phyloP scores from a whole-genome alignment of 2,888 invertebrate genomes.

The Aphelenchoides bicaudatus region DNA sequence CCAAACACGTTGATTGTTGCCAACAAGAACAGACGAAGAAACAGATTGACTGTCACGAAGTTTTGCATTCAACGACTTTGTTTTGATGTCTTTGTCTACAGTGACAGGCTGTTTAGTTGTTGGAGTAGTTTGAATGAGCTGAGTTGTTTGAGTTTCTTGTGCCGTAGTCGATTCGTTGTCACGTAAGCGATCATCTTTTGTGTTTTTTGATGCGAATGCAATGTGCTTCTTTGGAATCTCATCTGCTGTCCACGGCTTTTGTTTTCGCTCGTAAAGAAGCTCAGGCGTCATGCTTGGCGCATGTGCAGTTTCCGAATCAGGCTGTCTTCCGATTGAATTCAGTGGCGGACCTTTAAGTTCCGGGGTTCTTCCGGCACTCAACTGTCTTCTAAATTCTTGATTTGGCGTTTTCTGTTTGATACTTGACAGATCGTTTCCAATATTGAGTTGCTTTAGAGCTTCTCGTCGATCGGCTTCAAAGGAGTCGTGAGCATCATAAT shows the following conservation, averaged over 20 bases:
- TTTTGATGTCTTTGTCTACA: background rate
- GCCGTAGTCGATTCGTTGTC: background rate
- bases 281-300: conserved; percentile 32
- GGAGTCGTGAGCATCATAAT: conserved; percentile 53
- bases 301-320: conserved; percentile 8
- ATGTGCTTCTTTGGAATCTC: too few relatives aligned
- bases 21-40: too few relatives aligned
- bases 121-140: too few relatives aligned
- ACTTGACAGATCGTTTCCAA: conserved; percentile 39
- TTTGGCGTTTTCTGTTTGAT: background rate
- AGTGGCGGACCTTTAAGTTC: conserved; percentile 3
- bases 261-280: conserved; percentile 24
- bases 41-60: too few relatives aligned
- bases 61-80: too few relatives aligned
- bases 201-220: too few relatives aligned
- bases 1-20: conserved; percentile 2
- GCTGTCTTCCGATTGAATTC: too few relatives aligned
- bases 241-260: too few relatives aligned
- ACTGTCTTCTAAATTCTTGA: conserved; percentile 6
- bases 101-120: background rate
- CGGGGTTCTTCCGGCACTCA: background rate
- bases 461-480: conserved; percentile 56
- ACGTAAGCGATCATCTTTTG: background rate
- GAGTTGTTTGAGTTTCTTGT: conserved; percentile 1
- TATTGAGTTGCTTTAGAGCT: conserved; percentile 54